Evolutionary conservation across 2,797 vertebrate genomes (phyloP).

Genomic region (Poecilia velifera): DNA sequence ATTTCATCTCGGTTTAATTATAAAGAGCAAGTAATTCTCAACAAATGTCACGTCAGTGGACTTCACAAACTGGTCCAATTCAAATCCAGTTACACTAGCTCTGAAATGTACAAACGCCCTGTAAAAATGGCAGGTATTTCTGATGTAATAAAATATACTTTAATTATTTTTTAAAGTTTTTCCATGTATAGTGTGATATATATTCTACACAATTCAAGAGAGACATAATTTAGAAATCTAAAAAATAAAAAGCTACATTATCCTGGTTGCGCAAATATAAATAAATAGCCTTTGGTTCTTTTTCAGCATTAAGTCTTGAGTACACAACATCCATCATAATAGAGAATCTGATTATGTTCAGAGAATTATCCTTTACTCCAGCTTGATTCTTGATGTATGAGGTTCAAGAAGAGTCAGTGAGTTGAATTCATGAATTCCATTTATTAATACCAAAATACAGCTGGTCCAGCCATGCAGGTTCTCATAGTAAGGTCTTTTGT

Average conservation of each 20-base stretch:
- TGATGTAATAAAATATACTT: neutral
- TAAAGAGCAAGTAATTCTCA: neutral
- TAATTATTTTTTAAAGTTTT: neutral
- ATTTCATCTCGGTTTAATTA: neutral
- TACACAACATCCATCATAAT: neutral
- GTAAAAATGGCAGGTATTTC: neutral
- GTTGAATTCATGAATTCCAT: too few species aligned
- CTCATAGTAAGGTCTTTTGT: too few species aligned
- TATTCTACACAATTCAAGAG: neutral
- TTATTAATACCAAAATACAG: too few species aligned
- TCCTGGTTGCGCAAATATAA: neutral
- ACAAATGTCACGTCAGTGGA: neutral
- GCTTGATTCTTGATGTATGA: too few species aligned
- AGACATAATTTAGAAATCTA: neutral
- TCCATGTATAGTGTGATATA: neutral
- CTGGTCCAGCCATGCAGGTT: too few species aligned
- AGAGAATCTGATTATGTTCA: neutral
- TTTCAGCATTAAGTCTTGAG: neutral
- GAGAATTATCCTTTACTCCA: too few species aligned
- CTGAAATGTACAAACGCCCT: neutral
- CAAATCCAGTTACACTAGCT: neutral
- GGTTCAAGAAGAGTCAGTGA: too few species aligned
- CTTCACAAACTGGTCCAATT: neutral
- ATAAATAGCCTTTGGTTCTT: neutral
- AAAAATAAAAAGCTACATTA: neutral